Conservation (phyloP, 2,113 vertebrate genomes). For the Carassius gibelio region DNA sequence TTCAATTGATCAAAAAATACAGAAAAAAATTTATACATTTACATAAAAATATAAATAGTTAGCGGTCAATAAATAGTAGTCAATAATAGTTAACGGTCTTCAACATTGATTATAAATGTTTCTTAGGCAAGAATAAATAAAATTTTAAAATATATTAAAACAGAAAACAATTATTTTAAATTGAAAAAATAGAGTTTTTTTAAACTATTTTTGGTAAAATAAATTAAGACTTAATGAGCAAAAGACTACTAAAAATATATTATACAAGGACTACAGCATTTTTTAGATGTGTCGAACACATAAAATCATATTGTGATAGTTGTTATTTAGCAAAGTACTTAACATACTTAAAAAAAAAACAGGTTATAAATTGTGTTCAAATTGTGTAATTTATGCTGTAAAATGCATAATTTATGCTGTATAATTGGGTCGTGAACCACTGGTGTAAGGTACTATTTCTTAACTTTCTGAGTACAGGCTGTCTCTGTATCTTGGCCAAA, state of each 20-base stretch:
- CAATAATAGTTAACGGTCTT: background rate
- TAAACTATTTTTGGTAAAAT: too few species aligned
- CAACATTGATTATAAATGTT: background rate
- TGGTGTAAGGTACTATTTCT: conserved; percentile 26
- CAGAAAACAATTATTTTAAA: too few species aligned
- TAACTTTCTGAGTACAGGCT: background rate
- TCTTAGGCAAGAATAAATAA: background rate
- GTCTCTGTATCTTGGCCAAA: conserved; percentile 7
- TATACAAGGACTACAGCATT: too few species aligned
- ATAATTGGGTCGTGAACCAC: background rate
- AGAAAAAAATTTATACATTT: background rate
- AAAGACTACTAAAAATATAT: too few species aligned
- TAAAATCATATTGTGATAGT: too few species aligned
- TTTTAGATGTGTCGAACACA: too few species aligned
- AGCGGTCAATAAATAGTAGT: background rate
- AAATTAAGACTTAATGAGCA: too few species aligned
- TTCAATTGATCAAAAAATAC: background rate
- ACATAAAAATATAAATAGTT: background rate
- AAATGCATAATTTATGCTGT: background rate
- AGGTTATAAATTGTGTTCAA: background rate
- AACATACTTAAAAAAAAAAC: too few species aligned
- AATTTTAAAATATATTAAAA: too few species aligned
- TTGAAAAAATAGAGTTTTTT: too few species aligned
- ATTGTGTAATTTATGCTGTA: background rate
- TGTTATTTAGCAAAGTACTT: too few species aligned